Base-by-base conservation (phyloP, 2,113 vertebrate genomes). In the Oryzias javanicus region DNA sequence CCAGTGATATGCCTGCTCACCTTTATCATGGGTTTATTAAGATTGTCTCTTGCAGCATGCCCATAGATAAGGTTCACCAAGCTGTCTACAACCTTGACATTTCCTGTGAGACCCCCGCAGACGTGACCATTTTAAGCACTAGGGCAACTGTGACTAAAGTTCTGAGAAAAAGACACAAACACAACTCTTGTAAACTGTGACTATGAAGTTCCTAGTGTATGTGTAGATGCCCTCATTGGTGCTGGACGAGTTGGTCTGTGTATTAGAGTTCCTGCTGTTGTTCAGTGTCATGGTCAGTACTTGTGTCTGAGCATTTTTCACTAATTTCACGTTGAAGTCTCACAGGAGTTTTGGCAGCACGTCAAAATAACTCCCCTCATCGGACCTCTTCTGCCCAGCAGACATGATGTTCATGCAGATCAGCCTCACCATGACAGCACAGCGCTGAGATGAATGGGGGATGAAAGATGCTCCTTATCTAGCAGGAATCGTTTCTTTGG, bases 391-490 rank as follows among this genome's bases (percentile, higher is more conserved):
- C 72, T 79, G 79, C 77, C 83, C 47, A 67, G 64, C 55, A 85
- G 89, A 76, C 74, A 58, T 53, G 46, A 70, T 81, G 86, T 50
- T 83, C 70, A 78, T 74, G 73, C 53, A 76, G 79, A 86, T 90
- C 78, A 81, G 72, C 60, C 62, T 86, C 82, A 81, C 70, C 70
- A 19, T 88, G 89, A 87, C 85, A 84, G 81, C 67, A 59, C 49
- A 29, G 64, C 80, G 76, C 53, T 42, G 52, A 71, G 62, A 80
- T 67, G 89, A 82, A 90, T 90, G 84, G 40, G 84, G 74, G 88
- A 93, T 93, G 89, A 94, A 93, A 91, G 81, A 42, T 59, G 86
- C 63, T 77, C 80, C 76, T 87, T 92, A 89, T 87, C 92, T 81
- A 75, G 86, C 78, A 86, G 89, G 82, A 90, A 90, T 85, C 74